Conservation (phyloP, 1,140 invertebrate genomes). For the Euborellia annulipes region DNA sequence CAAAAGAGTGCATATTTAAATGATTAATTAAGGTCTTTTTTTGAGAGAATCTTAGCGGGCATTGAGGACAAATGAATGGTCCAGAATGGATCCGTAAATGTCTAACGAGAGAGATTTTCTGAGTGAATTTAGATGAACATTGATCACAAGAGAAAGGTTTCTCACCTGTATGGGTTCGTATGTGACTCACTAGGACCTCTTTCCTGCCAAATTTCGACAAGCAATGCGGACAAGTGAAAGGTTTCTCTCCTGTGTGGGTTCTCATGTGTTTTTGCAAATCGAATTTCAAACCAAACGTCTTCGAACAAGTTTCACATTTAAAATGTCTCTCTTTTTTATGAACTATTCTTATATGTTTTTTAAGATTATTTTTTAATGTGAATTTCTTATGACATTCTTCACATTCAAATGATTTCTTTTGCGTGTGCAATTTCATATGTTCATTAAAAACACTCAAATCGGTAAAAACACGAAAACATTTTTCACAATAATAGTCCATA, state of each 20-base stretch:
- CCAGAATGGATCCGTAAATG: background rate
- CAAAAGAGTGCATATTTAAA: background rate
- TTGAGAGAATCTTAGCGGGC: background rate
- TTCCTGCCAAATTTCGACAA: background rate
- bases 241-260: conserved; percentile 7
- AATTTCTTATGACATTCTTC: conserved; percentile 1
- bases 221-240: conserved; percentile 1
- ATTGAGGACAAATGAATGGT: background rate
- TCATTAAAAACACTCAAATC: background rate
- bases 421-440: background rate
- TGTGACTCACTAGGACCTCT: background rate
- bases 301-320: background rate
- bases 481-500: no score
- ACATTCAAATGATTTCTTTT: conserved; percentile 2
- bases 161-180: conserved; percentile 2
- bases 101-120: background rate
- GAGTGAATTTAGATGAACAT: conserved; percentile 1
- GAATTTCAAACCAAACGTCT: background rate
- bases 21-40: conserved; percentile 1
- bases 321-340: background rate
- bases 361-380: background rate
- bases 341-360: conserved; percentile 1
- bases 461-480: no score
- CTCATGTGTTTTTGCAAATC: conserved; percentile 1
- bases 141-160: conserved; percentile 5